These are phyloP conservation scores for Salvelinus sp. DNA, from an alignment of 2,113 vertebrate genomes.

Conservation along the genomic window DNA sequence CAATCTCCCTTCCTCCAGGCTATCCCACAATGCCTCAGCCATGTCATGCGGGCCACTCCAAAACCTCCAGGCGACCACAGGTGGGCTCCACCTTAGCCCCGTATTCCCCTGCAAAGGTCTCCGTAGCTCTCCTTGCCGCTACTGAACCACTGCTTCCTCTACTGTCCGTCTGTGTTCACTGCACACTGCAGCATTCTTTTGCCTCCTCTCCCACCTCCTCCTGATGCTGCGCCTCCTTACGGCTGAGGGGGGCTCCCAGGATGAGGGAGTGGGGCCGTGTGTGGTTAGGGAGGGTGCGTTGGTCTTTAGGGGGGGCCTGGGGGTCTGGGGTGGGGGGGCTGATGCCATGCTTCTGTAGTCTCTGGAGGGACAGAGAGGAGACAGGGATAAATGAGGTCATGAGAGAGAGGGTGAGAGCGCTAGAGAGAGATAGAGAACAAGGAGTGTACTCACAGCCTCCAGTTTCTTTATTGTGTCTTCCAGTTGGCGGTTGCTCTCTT, in stretches of 20 bases:
- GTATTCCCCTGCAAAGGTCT: constrained; percentile 77
- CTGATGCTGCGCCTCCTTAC: constrained; percentile 81
- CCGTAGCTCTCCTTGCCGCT: constrained; percentile 92
- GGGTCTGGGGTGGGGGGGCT: constrained; percentile 55
- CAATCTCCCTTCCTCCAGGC: constrained; percentile 20
- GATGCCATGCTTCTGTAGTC: constrained; percentile 78
- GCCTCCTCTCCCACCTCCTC: constrained; percentile 76
- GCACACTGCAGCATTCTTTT: constrained; percentile 59
- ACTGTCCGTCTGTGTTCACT: constrained; percentile 84
- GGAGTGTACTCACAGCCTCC: constrained; percentile 81
- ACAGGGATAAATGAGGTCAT: too few relatives aligned
- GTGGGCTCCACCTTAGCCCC: constrained; percentile 85
- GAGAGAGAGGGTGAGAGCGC: too few relatives aligned
- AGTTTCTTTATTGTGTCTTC: constrained; percentile 83
- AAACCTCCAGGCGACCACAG: constrained; percentile 90
- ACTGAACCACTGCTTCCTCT: constrained; percentile 90
- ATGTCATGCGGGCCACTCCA: constrained; percentile 95
- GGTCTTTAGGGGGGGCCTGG: constrained; percentile 62
- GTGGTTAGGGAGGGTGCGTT: constrained; percentile 52
- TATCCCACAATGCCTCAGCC: constrained; percentile 67
- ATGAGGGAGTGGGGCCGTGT: constrained; percentile 70
- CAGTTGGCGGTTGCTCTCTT: constrained; percentile 79
- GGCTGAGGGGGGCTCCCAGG: constrained; percentile 75
- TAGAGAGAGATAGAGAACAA: too few relatives aligned
- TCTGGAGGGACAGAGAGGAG: constrained; percentile 69